phyloP scores from a whole-genome alignment of 2,888 invertebrate species.

The Orthosia gothica region DNA sequence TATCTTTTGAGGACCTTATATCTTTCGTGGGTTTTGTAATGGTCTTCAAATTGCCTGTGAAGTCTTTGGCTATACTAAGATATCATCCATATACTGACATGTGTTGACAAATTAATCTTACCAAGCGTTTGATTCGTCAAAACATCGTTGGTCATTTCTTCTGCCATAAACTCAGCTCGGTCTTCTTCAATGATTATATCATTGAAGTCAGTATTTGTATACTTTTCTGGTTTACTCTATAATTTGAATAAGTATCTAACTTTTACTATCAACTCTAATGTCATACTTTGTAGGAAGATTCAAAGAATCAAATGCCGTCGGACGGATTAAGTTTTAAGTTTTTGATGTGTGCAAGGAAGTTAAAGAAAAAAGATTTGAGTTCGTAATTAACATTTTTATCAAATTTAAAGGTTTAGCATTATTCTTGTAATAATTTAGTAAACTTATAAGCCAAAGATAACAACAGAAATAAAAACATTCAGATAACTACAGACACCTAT shows the following conservation, averaged over 20 bases:
- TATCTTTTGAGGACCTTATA: background rate
- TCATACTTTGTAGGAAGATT: background rate
- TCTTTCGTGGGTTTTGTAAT: background rate
- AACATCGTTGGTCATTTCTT: background rate
- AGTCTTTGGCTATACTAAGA: background rate
- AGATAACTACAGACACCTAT: background rate
- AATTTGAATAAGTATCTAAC: too few relatives aligned
- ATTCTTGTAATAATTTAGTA: background rate
- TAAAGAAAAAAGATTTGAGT: too few relatives aligned
- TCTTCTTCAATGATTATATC: background rate
- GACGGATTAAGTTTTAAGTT: background rate
- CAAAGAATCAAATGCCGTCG: constrained; percentile 23
- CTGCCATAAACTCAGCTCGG: background rate
- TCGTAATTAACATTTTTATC: background rate
- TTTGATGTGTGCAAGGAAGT: too few relatives aligned
- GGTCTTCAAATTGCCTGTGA: background rate
- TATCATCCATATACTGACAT: too few relatives aligned
- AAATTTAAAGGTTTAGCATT: background rate
- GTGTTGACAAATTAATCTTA: background rate
- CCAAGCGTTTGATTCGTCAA: background rate
- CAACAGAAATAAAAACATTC: background rate
- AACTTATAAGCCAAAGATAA: background rate
- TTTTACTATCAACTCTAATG: too few relatives aligned
- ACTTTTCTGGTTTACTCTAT: background rate
- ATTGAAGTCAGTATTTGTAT: background rate